Evolutionary conservation across 2,797 vertebrate species (phyloP).

Genomic region (Gephyroberyx darwinii): DNA sequence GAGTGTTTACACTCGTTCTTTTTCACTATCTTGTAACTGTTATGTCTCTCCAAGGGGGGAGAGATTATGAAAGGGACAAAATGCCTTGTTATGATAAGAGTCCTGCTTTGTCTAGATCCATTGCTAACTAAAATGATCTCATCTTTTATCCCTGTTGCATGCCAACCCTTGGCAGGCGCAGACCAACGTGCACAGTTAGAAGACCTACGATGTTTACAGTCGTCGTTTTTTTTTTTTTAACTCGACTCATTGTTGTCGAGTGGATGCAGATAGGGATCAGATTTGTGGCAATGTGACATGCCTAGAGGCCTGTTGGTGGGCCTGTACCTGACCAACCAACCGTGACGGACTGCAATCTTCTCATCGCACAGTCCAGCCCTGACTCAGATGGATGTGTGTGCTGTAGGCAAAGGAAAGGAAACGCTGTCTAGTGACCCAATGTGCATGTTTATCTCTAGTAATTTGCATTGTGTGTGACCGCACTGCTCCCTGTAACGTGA

Average conservation of each 20-base stretch:
- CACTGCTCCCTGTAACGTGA: background rate
- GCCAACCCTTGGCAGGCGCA: background rate
- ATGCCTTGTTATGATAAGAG: background rate
- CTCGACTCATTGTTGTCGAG: background rate
- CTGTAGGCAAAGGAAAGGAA: background rate
- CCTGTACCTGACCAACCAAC: background rate
- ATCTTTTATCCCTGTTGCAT: background rate
- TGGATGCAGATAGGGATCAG: background rate
- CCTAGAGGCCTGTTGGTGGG: background rate
- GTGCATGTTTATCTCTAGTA: conserved; percentile 2
- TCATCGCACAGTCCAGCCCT: conserved; percentile 13
- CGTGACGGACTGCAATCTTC: conserved; percentile 16
- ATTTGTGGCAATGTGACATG: background rate
- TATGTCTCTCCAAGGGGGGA: background rate
- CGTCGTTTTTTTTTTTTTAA: background rate
- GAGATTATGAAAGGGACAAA: background rate
- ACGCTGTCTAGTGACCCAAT: background rate
- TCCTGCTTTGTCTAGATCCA: too few species aligned
- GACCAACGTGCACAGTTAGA: too few species aligned
- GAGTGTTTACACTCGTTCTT: background rate
- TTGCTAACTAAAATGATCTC: background rate
- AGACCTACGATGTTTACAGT: background rate
- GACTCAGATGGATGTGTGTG: background rate
- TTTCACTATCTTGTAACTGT: background rate
- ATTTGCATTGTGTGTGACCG: conserved; percentile 1